These are phyloP conservation scores for Tympanuchus pallidicinctus DNA, from an alignment of 2,113 vertebrate genomes.

Conservation along the genomic window DNA sequence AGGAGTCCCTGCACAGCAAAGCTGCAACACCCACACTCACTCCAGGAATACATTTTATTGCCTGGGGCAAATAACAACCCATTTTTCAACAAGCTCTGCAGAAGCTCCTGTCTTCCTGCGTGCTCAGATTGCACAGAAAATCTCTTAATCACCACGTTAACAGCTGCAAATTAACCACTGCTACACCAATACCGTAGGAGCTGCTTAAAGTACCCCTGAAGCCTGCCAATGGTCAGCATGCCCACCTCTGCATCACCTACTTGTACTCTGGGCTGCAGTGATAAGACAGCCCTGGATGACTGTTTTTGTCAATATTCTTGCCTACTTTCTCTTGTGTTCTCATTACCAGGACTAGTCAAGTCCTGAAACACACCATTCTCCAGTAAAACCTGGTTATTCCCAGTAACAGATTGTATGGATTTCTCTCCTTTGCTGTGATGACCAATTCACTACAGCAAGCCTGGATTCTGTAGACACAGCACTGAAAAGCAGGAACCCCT, in stretches of 20 bases:
- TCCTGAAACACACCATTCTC: neutral
- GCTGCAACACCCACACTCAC: neutral
- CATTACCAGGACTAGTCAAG: neutral
- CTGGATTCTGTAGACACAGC: neutral
- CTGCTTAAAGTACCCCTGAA: neutral
- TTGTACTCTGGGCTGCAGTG: neutral
- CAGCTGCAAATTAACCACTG: neutral
- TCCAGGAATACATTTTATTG: neutral
- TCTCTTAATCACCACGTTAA: neutral
- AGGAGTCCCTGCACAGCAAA: neutral
- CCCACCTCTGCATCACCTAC: neutral
- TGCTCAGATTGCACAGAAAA: neutral
- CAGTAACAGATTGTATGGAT: neutral
- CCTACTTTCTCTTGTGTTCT: neutral
- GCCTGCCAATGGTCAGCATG: neutral
- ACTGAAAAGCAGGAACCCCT: neutral
- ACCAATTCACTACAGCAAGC: neutral
- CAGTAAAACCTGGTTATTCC: neutral
- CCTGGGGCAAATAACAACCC: neutral
- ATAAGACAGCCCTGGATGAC: neutral
- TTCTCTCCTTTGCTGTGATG: neutral
- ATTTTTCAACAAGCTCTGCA: neutral
- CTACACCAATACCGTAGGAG: neutral
- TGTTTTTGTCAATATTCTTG: neutral
- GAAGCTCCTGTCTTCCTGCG: neutral